Conservation (phyloP, 2,113 vertebrate genomes). For the Pantherophis guttatus region DNA sequence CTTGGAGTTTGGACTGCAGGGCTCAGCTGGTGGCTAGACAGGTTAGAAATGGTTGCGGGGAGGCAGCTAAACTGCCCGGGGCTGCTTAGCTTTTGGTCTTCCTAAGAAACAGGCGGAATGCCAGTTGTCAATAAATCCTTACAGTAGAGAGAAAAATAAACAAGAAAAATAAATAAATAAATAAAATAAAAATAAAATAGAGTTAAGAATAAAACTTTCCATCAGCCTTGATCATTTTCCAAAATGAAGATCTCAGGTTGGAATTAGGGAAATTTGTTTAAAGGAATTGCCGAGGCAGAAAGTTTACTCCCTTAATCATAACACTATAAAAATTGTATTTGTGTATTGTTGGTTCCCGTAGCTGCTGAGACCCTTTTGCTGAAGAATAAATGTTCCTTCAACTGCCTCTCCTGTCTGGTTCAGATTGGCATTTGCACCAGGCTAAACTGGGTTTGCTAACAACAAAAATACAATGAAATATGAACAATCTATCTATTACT, state of each 20-base stretch:
- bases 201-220: neutral
- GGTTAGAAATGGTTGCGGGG: neutral
- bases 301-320: neutral
- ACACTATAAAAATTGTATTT: neutral
- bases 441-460: neutral
- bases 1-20: neutral
- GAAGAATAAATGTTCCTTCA: too few relatives aligned
- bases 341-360: neutral
- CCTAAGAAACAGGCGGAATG: neutral
- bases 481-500: neutral
- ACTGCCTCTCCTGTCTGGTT: neutral
- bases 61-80: rapidly evolving
- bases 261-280: too few relatives aligned
- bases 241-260: neutral
- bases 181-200: neutral
- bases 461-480: neutral
- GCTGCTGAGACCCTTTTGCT: too few relatives aligned
- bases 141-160: neutral
- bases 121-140: constrained; percentile 52
- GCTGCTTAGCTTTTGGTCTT: neutral
- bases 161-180: too few relatives aligned
- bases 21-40: too few relatives aligned
- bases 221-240: neutral
- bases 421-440: neutral
- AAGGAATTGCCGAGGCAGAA: neutral